These are phyloP conservation scores for Helicoverpa armigera DNA, from an alignment of 1,140 invertebrate genomes.

Conservation along the genomic window DNA sequence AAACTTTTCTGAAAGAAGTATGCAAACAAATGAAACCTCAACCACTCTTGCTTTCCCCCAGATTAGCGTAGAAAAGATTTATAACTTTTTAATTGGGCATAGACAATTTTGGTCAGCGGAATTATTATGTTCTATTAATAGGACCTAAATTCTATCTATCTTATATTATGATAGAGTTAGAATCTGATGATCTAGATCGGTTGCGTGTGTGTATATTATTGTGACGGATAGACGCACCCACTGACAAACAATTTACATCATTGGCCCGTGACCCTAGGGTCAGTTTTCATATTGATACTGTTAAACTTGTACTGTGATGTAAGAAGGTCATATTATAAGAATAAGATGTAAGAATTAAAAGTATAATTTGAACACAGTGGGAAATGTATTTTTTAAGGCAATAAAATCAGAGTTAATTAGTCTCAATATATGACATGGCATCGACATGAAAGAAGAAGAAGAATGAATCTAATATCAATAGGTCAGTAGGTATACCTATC, in stretches of 20 bases:
- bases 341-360: not conserved
- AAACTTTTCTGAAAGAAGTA: not conserved
- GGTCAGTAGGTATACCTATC: no score
- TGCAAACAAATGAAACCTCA: not conserved
- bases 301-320: slow-evolving; percentile 35
- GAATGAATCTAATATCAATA: no score
- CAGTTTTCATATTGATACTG: slow-evolving; percentile 49
- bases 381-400: no score
- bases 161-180: not conserved
- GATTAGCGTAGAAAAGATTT: not conserved
- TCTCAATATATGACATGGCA: no score
- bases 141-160: not conserved
- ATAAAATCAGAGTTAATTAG: no score
- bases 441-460: no score
- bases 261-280: slow-evolving; percentile 46
- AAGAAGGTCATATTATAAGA: slow-evolving; percentile 22
- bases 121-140: no score
- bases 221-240: slow-evolving; percentile 44
- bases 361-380: not conserved
- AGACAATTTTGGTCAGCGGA: not conserved
- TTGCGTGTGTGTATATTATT: slow-evolving; percentile 23
- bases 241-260: slow-evolving; percentile 51
- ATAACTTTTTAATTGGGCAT: slow-evolving; percentile 8
- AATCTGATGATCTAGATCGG: slow-evolving; percentile 18
- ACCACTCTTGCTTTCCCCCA: not conserved